These are phyloP conservation scores for Eremobia ochroleuca DNA, from an alignment of 2,888 invertebrate genomes.

Conservation along the genomic window DNA sequence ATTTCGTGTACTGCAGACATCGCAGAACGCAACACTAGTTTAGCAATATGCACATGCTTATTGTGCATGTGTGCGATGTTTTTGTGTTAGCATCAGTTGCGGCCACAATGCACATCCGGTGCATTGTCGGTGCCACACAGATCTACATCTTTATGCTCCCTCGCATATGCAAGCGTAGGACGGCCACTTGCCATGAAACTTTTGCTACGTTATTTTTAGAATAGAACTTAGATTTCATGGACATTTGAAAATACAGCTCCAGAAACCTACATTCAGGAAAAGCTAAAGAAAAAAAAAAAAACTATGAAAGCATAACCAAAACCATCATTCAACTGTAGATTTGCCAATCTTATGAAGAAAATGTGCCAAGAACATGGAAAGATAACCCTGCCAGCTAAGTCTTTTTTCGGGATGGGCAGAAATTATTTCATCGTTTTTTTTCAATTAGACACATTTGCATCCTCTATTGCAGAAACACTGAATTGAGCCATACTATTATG, in stretches of 20 bases:
- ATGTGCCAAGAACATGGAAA: background rate
- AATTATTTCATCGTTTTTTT: background rate
- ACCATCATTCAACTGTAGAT: background rate
- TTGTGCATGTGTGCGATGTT: constrained; percentile 52
- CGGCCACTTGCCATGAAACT: constrained; percentile 38
- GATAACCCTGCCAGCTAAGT: background rate
- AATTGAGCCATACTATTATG: too few species aligned
- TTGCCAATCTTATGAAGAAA: background rate
- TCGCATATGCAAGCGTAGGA: constrained; percentile 64
- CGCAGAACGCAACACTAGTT: constrained; percentile 26
- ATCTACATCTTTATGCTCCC: constrained; percentile 79
- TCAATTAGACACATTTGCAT: too few species aligned
- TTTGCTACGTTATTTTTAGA: constrained; percentile 30
- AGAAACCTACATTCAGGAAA: background rate
- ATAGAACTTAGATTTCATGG: constrained; percentile 22
- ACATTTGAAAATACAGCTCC: background rate
- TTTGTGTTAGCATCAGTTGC: constrained; percentile 62
- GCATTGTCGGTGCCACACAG: constrained; percentile 70
- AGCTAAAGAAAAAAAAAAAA: background rate
- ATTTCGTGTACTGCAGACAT: constrained; percentile 23
- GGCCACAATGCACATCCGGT: constrained; percentile 74
- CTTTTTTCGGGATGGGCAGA: background rate
- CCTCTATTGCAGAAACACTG: background rate
- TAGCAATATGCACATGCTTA: constrained; percentile 32
- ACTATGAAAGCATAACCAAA: background rate